phyloP scores from a whole-genome alignment of 2,888 invertebrate species.

The Nectonema munidae region DNA sequence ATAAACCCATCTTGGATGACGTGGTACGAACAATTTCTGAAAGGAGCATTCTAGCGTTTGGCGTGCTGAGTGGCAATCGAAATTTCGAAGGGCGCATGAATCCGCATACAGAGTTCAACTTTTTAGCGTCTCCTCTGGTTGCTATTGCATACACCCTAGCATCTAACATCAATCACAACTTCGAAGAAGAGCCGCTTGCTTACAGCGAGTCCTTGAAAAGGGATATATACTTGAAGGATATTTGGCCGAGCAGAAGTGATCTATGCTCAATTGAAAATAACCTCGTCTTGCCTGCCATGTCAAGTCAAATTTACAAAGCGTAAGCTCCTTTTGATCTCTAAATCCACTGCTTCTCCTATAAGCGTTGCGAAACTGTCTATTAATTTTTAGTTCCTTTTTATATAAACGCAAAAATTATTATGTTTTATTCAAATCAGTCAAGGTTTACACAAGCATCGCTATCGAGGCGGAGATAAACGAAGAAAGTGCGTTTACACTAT shows the following conservation, averaged over 20 bases:
- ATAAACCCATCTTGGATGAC: too few species aligned
- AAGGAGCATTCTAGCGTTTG: slow-evolving; percentile 62
- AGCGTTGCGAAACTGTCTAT: slow-evolving; percentile 9
- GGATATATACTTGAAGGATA: slow-evolving; percentile 47
- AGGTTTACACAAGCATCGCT: slow-evolving; percentile 20
- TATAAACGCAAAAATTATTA: too few species aligned
- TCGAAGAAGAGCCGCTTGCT: slow-evolving; percentile 51
- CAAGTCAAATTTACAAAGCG: slow-evolving; percentile 43
- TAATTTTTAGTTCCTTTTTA: not conserved
- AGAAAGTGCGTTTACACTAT: too few species aligned
- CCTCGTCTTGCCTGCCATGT: slow-evolving; percentile 77
- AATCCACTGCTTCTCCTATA: too few species aligned
- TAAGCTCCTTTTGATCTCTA: too few species aligned
- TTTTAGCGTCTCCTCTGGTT: slow-evolving; percentile 71
- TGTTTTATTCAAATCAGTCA: not conserved
- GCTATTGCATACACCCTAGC: slow-evolving; percentile 91
- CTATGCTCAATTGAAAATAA: slow-evolving; percentile 45
- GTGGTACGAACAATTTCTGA: too few species aligned
- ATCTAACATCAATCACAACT: slow-evolving; percentile 70
- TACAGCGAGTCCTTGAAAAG: not conserved
- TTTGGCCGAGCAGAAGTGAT: slow-evolving; percentile 67
- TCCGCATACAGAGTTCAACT: slow-evolving; percentile 77
- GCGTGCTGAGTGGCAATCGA: slow-evolving; percentile 74
- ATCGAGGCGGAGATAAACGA: too few species aligned
- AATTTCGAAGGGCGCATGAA: slow-evolving; percentile 95